These are phyloP conservation scores for Oscheius sp. DNA, from an alignment of 1,140 invertebrate species.

Conservation along the genomic window DNA sequence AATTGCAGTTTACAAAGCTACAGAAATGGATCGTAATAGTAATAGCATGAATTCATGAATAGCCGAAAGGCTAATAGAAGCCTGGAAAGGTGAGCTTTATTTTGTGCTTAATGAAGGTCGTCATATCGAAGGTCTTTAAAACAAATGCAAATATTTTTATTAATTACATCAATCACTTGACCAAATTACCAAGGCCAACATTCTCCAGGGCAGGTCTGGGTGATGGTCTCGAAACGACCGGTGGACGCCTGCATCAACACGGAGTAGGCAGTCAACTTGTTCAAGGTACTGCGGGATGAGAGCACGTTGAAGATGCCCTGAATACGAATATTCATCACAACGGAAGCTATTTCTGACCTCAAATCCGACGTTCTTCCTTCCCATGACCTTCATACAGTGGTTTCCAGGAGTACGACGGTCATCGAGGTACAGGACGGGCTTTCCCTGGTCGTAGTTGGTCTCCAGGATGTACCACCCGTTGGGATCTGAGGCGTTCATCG, in stretches of 20 bases:
- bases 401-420: slow-evolving; percentile 64
- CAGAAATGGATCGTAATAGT: no score
- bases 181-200: slow-evolving; percentile 49
- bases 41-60: no score
- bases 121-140: no score
- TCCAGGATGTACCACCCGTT: slow-evolving; percentile 67
- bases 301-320: slow-evolving; percentile 54
- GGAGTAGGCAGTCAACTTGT: slow-evolving; percentile 54
- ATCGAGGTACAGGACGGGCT: slow-evolving; percentile 65
- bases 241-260: slow-evolving; percentile 36
- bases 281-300: slow-evolving; percentile 51
- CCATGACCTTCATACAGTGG: slow-evolving; percentile 61
- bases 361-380: slow-evolving; percentile 48
- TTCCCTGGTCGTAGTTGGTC: slow-evolving; percentile 68
- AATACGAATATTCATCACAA: neutral
- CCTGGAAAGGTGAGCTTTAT: no score
- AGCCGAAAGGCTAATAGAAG: no score
- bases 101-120: no score
- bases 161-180: no score
- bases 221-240: slow-evolving; percentile 46
- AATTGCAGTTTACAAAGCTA: no score
- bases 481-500: slow-evolving; percentile 33
- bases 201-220: slow-evolving; percentile 48
- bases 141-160: no score
- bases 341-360: neutral